A percentile compares a stretch with the other conserved stretches of the same genome.
These are phyloP conservation scores for Eutolmus rufibarbis DNA, from an alignment of 2,888 invertebrate species.

Conservation along the genomic window DNA sequence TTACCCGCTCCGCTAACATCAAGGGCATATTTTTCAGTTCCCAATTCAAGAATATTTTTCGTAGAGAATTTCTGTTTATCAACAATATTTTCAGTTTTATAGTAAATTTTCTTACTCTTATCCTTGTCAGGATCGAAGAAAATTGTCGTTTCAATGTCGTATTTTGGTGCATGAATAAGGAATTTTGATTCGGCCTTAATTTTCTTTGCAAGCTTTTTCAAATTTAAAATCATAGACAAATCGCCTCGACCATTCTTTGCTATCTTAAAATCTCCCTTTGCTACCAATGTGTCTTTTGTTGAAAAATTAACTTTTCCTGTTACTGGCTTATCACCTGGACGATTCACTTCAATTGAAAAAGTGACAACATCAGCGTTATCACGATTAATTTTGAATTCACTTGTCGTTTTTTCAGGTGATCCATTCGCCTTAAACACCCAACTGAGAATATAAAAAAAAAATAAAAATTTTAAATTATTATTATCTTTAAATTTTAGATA, in stretches of 20 bases:
- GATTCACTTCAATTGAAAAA: constrained; percentile 54
- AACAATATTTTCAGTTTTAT: constrained; percentile 70
- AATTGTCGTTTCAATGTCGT: constrained; percentile 70
- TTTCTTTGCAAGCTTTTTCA: constrained; percentile 66
- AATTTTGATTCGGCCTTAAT: constrained; percentile 71
- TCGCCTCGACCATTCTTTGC: constrained; percentile 72
- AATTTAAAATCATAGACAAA: constrained; percentile 58
- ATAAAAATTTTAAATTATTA: no score
- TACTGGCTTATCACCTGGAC: constrained; percentile 62
- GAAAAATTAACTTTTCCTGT: constrained; percentile 65
- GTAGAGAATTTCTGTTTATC: constrained; percentile 67
- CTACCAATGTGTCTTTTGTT: constrained; percentile 69
- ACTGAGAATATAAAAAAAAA: constrained; percentile 37
- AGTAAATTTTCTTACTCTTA: constrained; percentile 71
- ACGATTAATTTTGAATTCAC: constrained; percentile 57
- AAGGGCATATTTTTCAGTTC: constrained; percentile 63
- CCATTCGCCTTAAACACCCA: constrained; percentile 55
- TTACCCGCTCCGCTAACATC: constrained; percentile 54
- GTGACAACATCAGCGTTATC: constrained; percentile 55
- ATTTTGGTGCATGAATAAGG: constrained; percentile 68
- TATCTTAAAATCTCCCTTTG: constrained; percentile 70
- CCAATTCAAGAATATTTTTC: constrained; percentile 67
- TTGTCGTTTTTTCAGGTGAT: constrained; percentile 60
- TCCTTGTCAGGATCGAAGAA: constrained; percentile 75
- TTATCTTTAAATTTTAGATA: no score